Conservation (phyloP, 2,797 vertebrate species). For the Pelobates cultripes region DNA sequence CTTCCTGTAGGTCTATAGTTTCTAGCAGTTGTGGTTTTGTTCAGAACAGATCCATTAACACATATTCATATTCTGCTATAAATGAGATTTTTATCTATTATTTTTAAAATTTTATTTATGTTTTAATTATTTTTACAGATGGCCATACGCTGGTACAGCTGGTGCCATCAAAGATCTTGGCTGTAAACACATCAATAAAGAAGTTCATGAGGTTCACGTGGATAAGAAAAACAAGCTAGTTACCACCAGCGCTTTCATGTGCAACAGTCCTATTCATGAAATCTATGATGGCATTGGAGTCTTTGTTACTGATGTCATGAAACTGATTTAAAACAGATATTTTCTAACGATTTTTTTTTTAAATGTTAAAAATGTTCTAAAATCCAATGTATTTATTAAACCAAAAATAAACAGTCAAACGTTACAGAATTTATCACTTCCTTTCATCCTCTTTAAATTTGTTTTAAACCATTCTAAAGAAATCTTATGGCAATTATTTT, state of each 20-base stretch:
- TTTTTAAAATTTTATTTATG: too few relatives aligned
- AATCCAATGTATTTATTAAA: not conserved
- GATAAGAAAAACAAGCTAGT: constrained; percentile 83
- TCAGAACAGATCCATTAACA: too few relatives aligned
- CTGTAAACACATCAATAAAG: constrained; percentile 81
- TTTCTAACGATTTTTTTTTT: not conserved
- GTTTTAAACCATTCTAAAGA: too few relatives aligned
- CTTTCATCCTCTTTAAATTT: too few relatives aligned
- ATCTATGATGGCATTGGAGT: constrained; percentile 80
- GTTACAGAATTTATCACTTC: too few relatives aligned
- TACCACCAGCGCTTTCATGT: constrained; percentile 85
- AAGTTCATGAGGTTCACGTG: constrained; percentile 76
- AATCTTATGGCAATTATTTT: too few relatives aligned
- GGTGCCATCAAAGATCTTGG: constrained; percentile 74
- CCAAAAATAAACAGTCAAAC: too few relatives aligned
- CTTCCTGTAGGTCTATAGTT: too few relatives aligned
- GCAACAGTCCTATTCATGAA: constrained; percentile 79
- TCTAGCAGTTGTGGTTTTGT: too few relatives aligned
- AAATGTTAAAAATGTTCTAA: too few relatives aligned
- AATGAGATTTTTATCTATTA: too few relatives aligned
- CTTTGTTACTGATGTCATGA: constrained; percentile 80
- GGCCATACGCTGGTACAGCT: constrained; percentile 78
- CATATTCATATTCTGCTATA: too few relatives aligned
- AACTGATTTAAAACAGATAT: constrained; percentile 67
- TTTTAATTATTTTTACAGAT: constrained; percentile 64